Evolutionary conservation across 2,797 vertebrate genomes (phyloP), one percentile per base, ranked within the genome.

Genomic region (Phrynocephalus vlangalii): DNA sequence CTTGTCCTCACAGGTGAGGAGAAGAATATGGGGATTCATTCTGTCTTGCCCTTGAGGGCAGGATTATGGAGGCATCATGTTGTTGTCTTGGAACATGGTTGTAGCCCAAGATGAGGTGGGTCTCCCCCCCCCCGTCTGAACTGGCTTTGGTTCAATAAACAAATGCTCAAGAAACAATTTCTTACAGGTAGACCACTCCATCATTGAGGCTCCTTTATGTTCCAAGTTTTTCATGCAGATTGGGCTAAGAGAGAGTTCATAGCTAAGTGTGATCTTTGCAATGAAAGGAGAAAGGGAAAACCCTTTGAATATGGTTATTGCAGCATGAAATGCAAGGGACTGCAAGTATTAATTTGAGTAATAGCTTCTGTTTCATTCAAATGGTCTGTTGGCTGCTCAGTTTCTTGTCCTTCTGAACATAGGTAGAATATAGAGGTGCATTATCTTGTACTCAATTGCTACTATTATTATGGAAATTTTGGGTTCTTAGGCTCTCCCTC

Each of bases 321-420:
- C 52, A 48, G 30, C 85, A 86, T 60, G 66, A 86, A 86, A 10
- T 33, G 30, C 15, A 11, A 22, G 78, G 70, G 60, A 38, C 30
- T 72, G 48, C 85, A n/a, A 56, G 33, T 72, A 72, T 72, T 80
- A 60, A 72, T 72, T 80, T 86, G 77, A 86, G 77, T n/a, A 86
- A 86, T 72, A 38, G 67, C 30, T 13, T 56, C 50, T 44, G 38
- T 44, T 72, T 86, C 72, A 72, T 72, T n/a, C 63, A 24, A 44
- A 80, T 72, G 67, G 80, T 73, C 52, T 73, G 67, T 30, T 86
- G 68, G 67, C 60, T 79, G 85, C 67, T 71, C 68, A 44, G 71
- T 72, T 72, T 80, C 7, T 20, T 33, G 8, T 26, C 68, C 28
- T 78, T 24, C 30, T 28, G 67, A 78, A 85, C 75, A 85, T 44